phyloP scores from a whole-genome alignment of 2,797 vertebrate species.

The Avahi laniger region DNA sequence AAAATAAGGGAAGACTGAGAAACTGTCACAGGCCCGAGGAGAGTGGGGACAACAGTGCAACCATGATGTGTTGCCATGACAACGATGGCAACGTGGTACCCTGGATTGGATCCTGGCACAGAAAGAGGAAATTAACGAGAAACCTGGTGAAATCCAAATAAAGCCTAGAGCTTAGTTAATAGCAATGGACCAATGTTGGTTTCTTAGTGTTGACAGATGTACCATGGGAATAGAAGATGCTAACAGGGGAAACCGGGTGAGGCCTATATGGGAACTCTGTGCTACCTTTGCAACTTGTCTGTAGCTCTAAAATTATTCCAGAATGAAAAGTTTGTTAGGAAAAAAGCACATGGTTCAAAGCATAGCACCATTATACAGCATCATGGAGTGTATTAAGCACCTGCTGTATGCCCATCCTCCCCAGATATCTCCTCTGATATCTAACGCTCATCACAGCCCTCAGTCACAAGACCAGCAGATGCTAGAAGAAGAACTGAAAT shows the following conservation, averaged over 20 bases:
- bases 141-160: background rate
- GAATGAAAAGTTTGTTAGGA: background rate
- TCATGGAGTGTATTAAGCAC: background rate
- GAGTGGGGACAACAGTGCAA: background rate
- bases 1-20: background rate
- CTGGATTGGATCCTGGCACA: background rate
- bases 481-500: conserved; percentile 2
- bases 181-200: background rate
- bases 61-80: background rate
- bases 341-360: background rate
- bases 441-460: background rate
- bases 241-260: background rate
- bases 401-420: background rate
- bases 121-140: background rate
- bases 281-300: background rate
- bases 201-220: background rate
- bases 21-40: background rate
- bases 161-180: background rate
- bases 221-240: background rate
- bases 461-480: background rate
- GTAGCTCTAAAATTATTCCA: background rate
- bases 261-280: background rate
- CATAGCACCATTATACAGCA: background rate
- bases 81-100: background rate
- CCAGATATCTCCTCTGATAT: background rate